A percentile compares a stretch with the other conserved stretches of the same genome.
Conservation (phyloP, 2,113 vertebrate species). For the Leucoraja erinaceus region DNA sequence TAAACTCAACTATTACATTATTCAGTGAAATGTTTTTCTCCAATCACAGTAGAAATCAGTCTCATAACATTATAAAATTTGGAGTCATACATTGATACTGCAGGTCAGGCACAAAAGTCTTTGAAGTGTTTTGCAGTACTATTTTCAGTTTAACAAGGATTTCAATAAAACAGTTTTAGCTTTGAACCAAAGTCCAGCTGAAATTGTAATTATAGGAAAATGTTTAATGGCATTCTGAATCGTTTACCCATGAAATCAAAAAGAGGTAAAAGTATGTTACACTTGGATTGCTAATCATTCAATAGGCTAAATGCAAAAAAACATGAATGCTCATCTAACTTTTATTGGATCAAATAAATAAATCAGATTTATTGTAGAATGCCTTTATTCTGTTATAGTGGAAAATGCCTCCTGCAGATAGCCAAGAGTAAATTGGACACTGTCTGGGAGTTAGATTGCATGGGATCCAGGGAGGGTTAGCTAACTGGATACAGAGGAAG, state of each 20-base stretch:
- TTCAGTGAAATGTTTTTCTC: neutral
- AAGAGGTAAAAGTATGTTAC: neutral
- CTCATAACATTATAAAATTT: constrained; percentile 33
- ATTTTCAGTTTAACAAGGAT: constrained; percentile 48
- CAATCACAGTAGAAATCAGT: constrained; percentile 33
- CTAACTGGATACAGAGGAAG: too few relatives aligned
- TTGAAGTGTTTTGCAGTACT: constrained; percentile 51
- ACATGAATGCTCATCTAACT: neutral
- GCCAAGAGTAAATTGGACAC: neutral
- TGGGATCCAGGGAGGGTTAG: too few relatives aligned
- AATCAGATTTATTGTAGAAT: neutral
- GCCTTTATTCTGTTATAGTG: too few relatives aligned
- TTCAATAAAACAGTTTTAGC: constrained; percentile 45
- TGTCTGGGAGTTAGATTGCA: too few relatives aligned
- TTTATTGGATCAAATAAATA: constrained; percentile 18
- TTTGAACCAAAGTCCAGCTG: constrained; percentile 47
- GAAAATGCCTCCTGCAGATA: neutral
- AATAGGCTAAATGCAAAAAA: neutral
- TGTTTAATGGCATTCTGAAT: constrained; percentile 26
- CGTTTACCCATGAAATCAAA: constrained; percentile 32
- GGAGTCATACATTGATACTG: constrained; percentile 40
- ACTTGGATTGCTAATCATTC: constrained; percentile 8
- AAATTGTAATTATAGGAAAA: constrained; percentile 34
- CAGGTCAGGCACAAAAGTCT: constrained; percentile 44
- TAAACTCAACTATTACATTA: constrained; percentile 2